Conservation (phyloP, 2,888 invertebrate species). For the Pasiphila rectangulata region DNA sequence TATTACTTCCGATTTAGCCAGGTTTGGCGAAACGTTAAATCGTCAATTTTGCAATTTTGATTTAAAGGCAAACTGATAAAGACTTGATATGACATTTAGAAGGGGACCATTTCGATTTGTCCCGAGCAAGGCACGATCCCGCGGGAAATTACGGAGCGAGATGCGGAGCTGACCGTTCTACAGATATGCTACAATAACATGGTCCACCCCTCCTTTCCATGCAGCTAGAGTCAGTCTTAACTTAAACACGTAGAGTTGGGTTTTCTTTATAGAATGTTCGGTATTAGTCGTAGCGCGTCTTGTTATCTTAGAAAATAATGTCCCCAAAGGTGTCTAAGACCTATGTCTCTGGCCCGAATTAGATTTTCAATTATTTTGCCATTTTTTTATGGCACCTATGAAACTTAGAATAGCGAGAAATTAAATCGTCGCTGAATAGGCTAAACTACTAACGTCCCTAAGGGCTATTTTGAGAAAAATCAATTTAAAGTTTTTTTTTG, state of each 20-base stretch:
- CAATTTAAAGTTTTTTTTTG: too few relatives aligned
- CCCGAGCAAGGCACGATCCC: constrained; percentile 60
- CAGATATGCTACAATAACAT: neutral
- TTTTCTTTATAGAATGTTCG: neutral
- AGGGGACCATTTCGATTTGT: constrained; percentile 69
- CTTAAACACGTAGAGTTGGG: neutral
- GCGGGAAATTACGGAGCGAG: constrained; percentile 73
- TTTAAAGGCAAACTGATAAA: constrained; percentile 56
- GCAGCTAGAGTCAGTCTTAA: neutral
- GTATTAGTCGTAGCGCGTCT: neutral
- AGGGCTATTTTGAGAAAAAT: too few relatives aligned
- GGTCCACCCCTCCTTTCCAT: neutral
- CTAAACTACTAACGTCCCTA: too few relatives aligned
- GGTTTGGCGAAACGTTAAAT: too few relatives aligned
- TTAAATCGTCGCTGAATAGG: too few relatives aligned
- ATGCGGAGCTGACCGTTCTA: constrained; percentile 62
- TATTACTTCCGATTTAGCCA: constrained; percentile 14
- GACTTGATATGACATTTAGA: constrained; percentile 55
- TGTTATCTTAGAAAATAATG: neutral
- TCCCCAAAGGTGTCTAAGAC: constrained; percentile 9
- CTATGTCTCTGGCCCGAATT: constrained; percentile 33
- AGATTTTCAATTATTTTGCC: constrained; percentile 22
- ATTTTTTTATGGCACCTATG: constrained; percentile 8
- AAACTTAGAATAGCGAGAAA: neutral
- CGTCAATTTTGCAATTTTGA: constrained; percentile 43